Conservation (phyloP, 2,888 invertebrate genomes). For the Ramazzottius varieornatus region DNA sequence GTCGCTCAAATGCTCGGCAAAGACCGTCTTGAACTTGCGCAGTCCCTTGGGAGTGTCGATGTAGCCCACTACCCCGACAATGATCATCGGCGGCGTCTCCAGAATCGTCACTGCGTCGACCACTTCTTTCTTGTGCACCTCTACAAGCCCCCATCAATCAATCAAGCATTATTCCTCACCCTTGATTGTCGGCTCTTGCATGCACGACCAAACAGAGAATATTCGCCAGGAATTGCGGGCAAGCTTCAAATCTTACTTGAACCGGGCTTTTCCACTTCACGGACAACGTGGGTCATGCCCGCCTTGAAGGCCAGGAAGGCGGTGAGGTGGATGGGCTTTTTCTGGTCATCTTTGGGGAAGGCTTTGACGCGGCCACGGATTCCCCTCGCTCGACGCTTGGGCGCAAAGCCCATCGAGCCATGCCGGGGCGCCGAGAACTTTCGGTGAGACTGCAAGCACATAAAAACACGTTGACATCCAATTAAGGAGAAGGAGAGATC, state of each 20-base stretch:
- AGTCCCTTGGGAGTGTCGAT: conserved; percentile 94
- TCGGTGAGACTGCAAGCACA: conserved; percentile 98
- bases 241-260: too few relatives aligned
- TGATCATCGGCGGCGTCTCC: conserved; percentile 91
- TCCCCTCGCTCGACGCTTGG: conserved; percentile 80
- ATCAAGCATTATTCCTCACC: too few relatives aligned
- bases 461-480: too few relatives aligned
- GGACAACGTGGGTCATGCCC: conserved; percentile 96
- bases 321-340: conserved; percentile 86
- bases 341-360: conserved; percentile 88
- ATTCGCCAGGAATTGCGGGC: too few relatives aligned
- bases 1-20: conserved; percentile 95
- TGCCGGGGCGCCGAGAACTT: conserved; percentile 98
- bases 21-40: conserved; percentile 74
- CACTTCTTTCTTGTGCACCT: conserved; percentile 98
- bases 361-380: conserved; percentile 98
- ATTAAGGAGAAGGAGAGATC: too few relatives aligned
- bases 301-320: conserved; percentile 96
- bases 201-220: too few relatives aligned
- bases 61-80: conserved; percentile 91
- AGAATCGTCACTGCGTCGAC: conserved; percentile 94
- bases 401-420: conserved; percentile 98
- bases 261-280: conserved; percentile 92
- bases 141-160: too few relatives aligned
- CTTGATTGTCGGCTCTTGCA: too few relatives aligned